Evolutionary conservation across 2,888 invertebrate genomes (phyloP), one percentile per base, ranked within the genome.

Genomic region (Coenonympha glycerion): DNA sequence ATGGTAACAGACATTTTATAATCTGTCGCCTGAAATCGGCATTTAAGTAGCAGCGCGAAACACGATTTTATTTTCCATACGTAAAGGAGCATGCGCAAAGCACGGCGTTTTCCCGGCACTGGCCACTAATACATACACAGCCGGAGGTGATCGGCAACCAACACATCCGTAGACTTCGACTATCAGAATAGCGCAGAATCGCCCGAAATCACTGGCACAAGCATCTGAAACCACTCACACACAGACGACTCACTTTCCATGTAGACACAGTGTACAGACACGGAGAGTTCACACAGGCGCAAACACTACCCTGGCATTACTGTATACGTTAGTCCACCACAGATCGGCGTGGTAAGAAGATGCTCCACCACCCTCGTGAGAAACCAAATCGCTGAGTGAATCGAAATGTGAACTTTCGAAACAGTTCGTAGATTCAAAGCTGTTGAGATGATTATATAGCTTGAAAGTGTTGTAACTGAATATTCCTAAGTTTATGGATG

Each of bases 11-110:
- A n/a, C n/a, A n/a, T 28, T 55, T 47, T 45, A 45, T 55, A 52
- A 56, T 54, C 52, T 54, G 40, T 68, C 62, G 60, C 60, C 63
- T 59, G 63, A 61, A 68, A 70, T 66, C 66, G 63, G 70, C 71
- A 73, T 75, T 76, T 74, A 72, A 75, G 75, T 69, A 73, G 67
- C 71, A 73, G 67, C 71, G 71, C 66, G 65, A 73, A 79, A 74
- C 66, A 70, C 61, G 66, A 73, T 69, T 75, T 68, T 69, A 65
- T 71, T 73, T 73, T 69, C 69, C 66, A 67, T 64, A 65, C 61
- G 58, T 63, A 63, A 57, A 53, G 60, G 69, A 57, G 77, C 78
- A 81, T 77, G 81, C 79, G 79, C 71, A 44, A 9, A 34, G 21
- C 50, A 44, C 6, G 19, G 28, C 47, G 47, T 63, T 71, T 71